Evolutionary conservation across 2,888 invertebrate species (phyloP), one percentile per base, ranked within the genome.

Genomic region (Ernsta delagoae): DNA sequence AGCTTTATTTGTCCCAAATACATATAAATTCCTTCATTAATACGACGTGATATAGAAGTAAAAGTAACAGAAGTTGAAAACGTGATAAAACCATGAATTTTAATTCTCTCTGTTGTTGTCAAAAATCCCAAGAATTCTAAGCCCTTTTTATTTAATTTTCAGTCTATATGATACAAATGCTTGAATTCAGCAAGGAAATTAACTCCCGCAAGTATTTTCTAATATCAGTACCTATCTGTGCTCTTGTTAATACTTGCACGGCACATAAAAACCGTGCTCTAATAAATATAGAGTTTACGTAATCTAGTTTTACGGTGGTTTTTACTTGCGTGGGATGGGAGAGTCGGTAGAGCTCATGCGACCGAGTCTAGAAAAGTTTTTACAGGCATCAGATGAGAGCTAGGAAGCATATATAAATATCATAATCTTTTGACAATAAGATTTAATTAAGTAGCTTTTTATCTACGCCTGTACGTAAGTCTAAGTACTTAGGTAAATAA

Each of bases 291-390:
- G 11, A 54, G 24, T 41, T 54, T 63, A 36, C 41, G 54, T 43
- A 63, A 63, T 36, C 31, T 8, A 54, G 24, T 41, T 31, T n/a
- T n/a, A 54, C 24, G 50, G 9, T 5, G 9, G 54, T 54, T 63
- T 63, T 54, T 53, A 45, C 39, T 36, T 53, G n/a, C 63, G 41
- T 63, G 63, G 54, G 54, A 63, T 53, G 54, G 41, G 63, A 63
- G 31, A 12, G 41, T 39, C 6, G 41, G 63, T 31, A 36, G 24
- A 54, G 16, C 43, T n/a, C 24, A 54, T n/a, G 50, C 8, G 53
- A 39, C 6, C 39, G 36, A 6, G 59, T 39, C 59, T 41, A 12
- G 3, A 12, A 12, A n/a, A n/a, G 39, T 34, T 53, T 53, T 16
- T 50, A 53, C 8, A 41, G 9, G 8, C 12, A 57, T 5, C 6